phyloP scores from a whole-genome alignment of 1,140 invertebrate species.

The Aphidius gifuensis region DNA sequence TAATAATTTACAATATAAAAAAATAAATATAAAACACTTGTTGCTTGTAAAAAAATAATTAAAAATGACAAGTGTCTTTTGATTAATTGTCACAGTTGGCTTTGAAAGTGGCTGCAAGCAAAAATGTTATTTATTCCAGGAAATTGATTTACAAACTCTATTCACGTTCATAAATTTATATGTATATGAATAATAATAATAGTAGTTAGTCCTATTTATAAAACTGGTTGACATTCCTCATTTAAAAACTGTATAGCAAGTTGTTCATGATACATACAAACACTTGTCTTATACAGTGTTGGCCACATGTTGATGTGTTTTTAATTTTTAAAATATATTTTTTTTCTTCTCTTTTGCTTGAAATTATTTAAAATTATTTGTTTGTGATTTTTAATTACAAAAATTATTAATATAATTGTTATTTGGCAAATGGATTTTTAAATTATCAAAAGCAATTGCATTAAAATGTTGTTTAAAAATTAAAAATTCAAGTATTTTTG shows the following conservation, averaged over 20 bases:
- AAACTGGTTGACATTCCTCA: neutral
- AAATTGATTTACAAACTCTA: slow-evolving; percentile 8
- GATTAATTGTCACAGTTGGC: neutral
- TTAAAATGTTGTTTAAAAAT: neutral
- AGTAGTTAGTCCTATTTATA: neutral
- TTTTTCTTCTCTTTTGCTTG: too few species aligned
- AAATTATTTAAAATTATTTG: neutral
- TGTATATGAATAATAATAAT: neutral
- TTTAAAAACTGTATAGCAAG: too few species aligned
- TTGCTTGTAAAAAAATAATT: neutral
- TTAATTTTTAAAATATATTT: slow-evolving; percentile 4
- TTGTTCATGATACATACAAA: neutral
- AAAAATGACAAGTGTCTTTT: slow-evolving; percentile 4
- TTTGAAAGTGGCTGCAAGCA: neutral
- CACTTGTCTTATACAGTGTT: neutral
- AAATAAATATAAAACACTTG: slow-evolving; percentile 12
- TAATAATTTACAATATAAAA: too few species aligned
- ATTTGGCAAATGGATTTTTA: too few species aligned
- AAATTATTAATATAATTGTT: too few species aligned
- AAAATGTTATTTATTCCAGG: neutral
- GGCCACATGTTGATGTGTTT: neutral
- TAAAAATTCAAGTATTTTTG: too few species aligned
- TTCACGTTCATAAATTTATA: slow-evolving; percentile 6
- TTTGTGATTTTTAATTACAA: too few species aligned
- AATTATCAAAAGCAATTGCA: too few species aligned